These are phyloP conservation scores for Drosophila bunnanda DNA, from an alignment of 2,888 invertebrate genomes.

Conservation along the genomic window DNA sequence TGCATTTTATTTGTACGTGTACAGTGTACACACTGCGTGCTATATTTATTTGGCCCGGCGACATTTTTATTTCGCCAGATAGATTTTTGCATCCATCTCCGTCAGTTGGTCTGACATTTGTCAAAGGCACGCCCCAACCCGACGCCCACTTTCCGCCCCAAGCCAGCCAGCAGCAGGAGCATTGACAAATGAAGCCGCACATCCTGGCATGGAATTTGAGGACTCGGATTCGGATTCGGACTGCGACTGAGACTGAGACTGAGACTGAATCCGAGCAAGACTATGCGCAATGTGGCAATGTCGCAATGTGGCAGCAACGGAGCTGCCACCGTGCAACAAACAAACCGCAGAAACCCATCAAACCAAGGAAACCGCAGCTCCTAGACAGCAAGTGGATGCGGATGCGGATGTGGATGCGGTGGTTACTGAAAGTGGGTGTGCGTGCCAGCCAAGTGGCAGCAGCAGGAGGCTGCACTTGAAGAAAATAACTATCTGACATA, in stretches of 20 bases:
- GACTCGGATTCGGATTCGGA: constrained; percentile 20
- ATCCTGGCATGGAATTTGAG: constrained; percentile 63
- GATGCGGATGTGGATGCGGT: constrained; percentile 1
- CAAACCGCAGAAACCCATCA: constrained; percentile 77
- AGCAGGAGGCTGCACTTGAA: constrained; percentile 10
- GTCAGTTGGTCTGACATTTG: constrained; percentile 67
- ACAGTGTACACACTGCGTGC: not conserved
- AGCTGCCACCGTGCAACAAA: constrained; percentile 62
- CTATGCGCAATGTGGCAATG: constrained; percentile 14
- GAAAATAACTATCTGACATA: not conserved
- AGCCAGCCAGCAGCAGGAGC: constrained; percentile 7
- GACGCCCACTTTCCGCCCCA: not conserved
- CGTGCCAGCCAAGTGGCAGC: constrained; percentile 20
- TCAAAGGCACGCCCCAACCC: constrained; percentile 42
- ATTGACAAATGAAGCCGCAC: constrained; percentile 74
- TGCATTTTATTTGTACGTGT: constrained; percentile 73
- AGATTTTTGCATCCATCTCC: constrained; percentile 74
- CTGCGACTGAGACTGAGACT: not conserved
- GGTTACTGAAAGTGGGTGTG: constrained; percentile 21
- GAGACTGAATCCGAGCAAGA: constrained; percentile 19
- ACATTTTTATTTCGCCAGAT: constrained; percentile 71
- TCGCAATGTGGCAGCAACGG: constrained; percentile 18
- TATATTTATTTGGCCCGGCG: constrained; percentile 36
- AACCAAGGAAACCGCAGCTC: constrained; percentile 71
- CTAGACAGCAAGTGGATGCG: constrained; percentile 32